Evolutionary conservation across 2,797 vertebrate species (phyloP).

Genomic region (Otolemur crassicaudatus): DNA sequence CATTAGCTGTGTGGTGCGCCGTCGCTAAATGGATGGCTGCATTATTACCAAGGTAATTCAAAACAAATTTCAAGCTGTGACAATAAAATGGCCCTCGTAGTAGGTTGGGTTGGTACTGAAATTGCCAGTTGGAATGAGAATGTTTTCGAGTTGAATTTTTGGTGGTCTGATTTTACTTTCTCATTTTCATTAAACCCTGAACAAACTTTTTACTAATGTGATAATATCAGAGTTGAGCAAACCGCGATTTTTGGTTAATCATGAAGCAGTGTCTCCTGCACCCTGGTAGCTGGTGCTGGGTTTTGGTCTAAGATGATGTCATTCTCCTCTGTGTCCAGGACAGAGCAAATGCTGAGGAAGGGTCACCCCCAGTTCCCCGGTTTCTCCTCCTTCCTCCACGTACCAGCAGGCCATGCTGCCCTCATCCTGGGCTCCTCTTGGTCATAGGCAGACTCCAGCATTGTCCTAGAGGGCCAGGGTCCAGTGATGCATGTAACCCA

Average conservation of each 20-base stretch:
- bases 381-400: background rate
- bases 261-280: background rate
- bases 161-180: constrained; percentile 22
- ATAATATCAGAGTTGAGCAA: background rate
- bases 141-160: background rate
- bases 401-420: background rate
- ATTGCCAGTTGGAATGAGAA: background rate
- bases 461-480: background rate
- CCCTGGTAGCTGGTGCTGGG: background rate
- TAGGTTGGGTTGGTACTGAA: background rate
- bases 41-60: constrained; percentile 53
- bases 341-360: background rate
- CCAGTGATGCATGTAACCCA: fast-evolving
- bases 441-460: background rate
- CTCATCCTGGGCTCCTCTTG: background rate
- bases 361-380: background rate
- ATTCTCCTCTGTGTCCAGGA: background rate
- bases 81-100: constrained; percentile 22
- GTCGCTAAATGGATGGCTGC: background rate
- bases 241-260: background rate
- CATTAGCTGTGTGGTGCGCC: background rate
- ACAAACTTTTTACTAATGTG: background rate
- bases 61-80: constrained; percentile 62
- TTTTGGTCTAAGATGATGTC: background rate
- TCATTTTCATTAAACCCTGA: constrained; percentile 53